Conservation (phyloP, 2,888 invertebrate species). For the Griposia aprilina region DNA sequence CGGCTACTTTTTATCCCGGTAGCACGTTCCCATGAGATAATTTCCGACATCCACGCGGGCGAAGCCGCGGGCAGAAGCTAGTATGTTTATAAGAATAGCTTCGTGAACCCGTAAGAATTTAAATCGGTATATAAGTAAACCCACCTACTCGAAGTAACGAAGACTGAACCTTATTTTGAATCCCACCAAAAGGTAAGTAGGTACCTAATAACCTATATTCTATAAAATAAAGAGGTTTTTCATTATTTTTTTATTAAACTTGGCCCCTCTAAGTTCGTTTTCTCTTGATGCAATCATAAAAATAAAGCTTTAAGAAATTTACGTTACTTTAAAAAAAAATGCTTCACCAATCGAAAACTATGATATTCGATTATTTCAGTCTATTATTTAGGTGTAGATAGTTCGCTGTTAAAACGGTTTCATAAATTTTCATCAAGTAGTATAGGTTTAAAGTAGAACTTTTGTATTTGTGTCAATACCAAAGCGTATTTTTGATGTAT, state of each 20-base stretch:
- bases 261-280: neutral
- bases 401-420: neutral
- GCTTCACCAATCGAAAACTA: neutral
- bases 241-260: neutral
- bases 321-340: neutral
- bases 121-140: neutral
- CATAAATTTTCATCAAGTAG: neutral
- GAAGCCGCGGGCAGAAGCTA: too few relatives aligned
- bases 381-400: neutral
- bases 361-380: neutral
- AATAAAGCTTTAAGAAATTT: neutral
- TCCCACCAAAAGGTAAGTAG: too few relatives aligned
- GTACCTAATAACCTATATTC: neutral
- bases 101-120: neutral
- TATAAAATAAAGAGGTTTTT: neutral
- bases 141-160: neutral
- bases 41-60: too few relatives aligned
- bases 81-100: neutral
- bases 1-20: too few relatives aligned
- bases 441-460: constrained; percentile 11
- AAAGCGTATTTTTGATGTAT: neutral
- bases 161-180: neutral
- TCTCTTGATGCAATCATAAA: too few relatives aligned
- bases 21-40: too few relatives aligned
- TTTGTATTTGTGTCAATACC: neutral